Evolutionary conservation across 2,888 invertebrate genomes (phyloP), one percentile per base, ranked within the genome.

Genomic region (Pemphredon lugubris): DNA sequence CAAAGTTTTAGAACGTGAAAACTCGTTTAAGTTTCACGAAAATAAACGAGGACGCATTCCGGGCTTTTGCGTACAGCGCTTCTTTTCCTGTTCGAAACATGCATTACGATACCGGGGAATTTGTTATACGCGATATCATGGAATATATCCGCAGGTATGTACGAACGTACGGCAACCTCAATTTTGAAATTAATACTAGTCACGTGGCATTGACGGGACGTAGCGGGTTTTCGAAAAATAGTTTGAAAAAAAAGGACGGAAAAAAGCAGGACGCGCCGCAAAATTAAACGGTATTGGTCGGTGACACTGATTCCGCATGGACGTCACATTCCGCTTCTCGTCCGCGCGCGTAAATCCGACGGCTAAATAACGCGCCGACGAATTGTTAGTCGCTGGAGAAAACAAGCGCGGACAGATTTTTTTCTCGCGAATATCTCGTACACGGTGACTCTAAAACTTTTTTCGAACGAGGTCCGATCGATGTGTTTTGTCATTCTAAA

Each of bases 381-480:
- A 23, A 70, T 63, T 63, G 70, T 63, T 69, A 69, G 26, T n/a
- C 55, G 39, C n/a, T 7, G 32, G 13, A n/a, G 18, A 26, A 48
- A 60, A 30, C 45, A 16, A 39, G 42, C 42, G 13, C 14, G 44
- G 21, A 23, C 21, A 23, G 34, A 59, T 44, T 54, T 58, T 61
- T 61, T 61, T 32, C 42, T 20, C 60, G 66, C 40, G 50, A 72
- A 72, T 32, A 48, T n/a, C n/a, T n/a, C n/a, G n/a, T n/a, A 16
- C 57, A 32, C 13, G 16, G n/a, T 39, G n/a, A n/a, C n/a, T n/a
- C n/a, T n/a, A n/a, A n/a, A n/a, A n/a, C n/a, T n/a, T n/a, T n/a
- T n/a, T n/a, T n/a, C n/a, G n/a, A n/a, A 34, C 14, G 37, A 1
- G 6, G 37, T 16, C 34, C n/a, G n/a, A n/a, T n/a, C n/a, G n/a